phyloP scores from a whole-genome alignment of 2,888 invertebrate genomes.

The Neoaliturus tenellus region DNA sequence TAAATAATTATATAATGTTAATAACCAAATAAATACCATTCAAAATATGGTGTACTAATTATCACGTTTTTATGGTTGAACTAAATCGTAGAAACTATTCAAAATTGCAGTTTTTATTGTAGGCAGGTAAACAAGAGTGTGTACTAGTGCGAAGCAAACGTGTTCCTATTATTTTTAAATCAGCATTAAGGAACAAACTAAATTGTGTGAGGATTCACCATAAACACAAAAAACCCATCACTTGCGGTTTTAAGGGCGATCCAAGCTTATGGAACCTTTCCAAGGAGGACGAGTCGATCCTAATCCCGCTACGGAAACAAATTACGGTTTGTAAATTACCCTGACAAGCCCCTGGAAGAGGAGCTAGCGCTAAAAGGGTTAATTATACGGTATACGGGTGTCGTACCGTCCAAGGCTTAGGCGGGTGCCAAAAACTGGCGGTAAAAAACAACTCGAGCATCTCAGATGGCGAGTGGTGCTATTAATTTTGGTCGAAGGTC shows the following conservation, averaged over 20 bases:
- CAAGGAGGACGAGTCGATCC: neutral
- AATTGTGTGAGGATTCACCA: too few species aligned
- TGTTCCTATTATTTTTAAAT: too few species aligned
- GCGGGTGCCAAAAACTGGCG: neutral
- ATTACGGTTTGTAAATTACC: slow-evolving; percentile 2
- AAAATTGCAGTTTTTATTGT: too few species aligned
- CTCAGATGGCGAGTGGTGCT: slow-evolving; percentile 23
- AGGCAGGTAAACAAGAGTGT: too few species aligned
- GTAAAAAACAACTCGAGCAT: slow-evolving; percentile 1
- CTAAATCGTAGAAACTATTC: too few species aligned
- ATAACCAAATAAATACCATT: too few species aligned
- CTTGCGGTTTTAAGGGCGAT: too few species aligned
- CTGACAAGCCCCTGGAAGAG: neutral
- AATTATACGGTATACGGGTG: slow-evolving; percentile 19
- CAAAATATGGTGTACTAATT: too few species aligned
- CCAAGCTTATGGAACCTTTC: neutral
- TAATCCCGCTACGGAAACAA: slow-evolving; percentile 23
- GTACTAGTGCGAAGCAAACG: too few species aligned
- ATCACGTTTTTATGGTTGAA: too few species aligned
- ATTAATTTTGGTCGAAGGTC: slow-evolving; percentile 45
- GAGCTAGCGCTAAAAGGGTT: neutral
- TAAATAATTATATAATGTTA: too few species aligned
- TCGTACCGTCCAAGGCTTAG: neutral
- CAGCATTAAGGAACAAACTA: too few species aligned
- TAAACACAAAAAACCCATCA: neutral